Evolutionary conservation across 1,140 invertebrate species (phyloP).

Genomic region (Drosophila biarmipes): DNA sequence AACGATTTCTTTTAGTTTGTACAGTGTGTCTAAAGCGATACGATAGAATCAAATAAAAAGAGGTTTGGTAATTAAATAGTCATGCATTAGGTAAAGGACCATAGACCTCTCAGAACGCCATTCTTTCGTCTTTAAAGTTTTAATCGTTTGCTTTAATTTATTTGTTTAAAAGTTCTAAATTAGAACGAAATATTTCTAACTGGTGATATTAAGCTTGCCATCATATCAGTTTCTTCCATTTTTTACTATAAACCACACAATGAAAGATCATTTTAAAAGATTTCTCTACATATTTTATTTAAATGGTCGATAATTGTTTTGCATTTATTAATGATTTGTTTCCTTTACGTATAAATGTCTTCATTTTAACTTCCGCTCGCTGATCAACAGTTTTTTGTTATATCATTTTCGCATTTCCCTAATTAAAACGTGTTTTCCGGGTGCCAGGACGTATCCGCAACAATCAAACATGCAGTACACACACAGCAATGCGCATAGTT

Average conservation of each 20-base stretch:
- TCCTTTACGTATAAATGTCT: slow-evolving; percentile 60
- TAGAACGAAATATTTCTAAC: too few species aligned
- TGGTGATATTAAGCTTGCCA: too few species aligned
- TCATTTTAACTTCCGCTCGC: slow-evolving; percentile 40
- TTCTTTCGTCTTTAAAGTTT: too few species aligned
- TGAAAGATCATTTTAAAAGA: slow-evolving; percentile 20
- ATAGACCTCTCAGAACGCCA: too few species aligned
- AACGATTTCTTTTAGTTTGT: too few species aligned
- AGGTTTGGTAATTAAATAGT: too few species aligned
- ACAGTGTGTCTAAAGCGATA: too few species aligned
- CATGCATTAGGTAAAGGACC: too few species aligned
- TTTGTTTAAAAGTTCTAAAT: too few species aligned
- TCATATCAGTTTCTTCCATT: too few species aligned
- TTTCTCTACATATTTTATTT: slow-evolving; percentile 81
- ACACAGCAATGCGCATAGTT: slow-evolving; percentile 10
- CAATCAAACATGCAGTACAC: slow-evolving; percentile 9
- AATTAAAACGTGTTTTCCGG: slow-evolving; percentile 26
- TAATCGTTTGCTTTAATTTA: too few species aligned
- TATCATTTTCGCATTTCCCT: slow-evolving; percentile 20
- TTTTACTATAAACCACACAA: neutral
- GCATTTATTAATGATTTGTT: slow-evolving; percentile 54
- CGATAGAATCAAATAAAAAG: too few species aligned
- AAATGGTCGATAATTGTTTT: slow-evolving; percentile 74
- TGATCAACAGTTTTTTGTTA: slow-evolving; percentile 47
- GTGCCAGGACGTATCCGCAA: slow-evolving; percentile 26